Evolutionary conservation across 2,113 vertebrate species (phyloP).

Genomic region (Microcebus jonahi): DNA sequence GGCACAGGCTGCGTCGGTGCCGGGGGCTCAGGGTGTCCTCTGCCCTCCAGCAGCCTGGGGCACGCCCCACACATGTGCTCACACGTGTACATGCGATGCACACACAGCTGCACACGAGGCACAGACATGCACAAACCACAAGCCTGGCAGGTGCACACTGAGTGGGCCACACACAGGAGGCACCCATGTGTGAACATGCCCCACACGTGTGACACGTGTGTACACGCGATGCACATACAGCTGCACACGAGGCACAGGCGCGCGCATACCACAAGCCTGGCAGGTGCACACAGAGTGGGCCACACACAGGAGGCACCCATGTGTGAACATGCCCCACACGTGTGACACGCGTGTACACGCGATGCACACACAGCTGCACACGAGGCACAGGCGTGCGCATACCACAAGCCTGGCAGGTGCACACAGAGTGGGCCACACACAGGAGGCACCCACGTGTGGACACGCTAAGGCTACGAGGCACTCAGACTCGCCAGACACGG

Average conservation of each 20-base stretch:
- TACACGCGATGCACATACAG: too few relatives aligned
- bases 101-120: not conserved
- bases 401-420: too few relatives aligned
- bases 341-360: rapidly evolving
- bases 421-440: not conserved
- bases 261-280: rapidly evolving
- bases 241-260: not conserved
- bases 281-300: not conserved
- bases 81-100: too few relatives aligned
- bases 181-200: not conserved
- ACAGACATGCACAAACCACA: rapidly evolving
- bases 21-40: too few relatives aligned
- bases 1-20: too few relatives aligned
- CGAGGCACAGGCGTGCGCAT: rapidly evolving
- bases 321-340: not conserved
- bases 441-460: not conserved
- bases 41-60: too few relatives aligned
- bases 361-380: not conserved
- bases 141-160: too few relatives aligned
- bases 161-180: not conserved
- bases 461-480: not conserved
- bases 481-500: not conserved
- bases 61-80: rapidly evolving
- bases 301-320: not conserved
- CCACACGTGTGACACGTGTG: rapidly evolving